These are phyloP conservation scores for Eutrigla gurnardus DNA, from an alignment of 2,797 vertebrate genomes.

Conservation along the genomic window DNA sequence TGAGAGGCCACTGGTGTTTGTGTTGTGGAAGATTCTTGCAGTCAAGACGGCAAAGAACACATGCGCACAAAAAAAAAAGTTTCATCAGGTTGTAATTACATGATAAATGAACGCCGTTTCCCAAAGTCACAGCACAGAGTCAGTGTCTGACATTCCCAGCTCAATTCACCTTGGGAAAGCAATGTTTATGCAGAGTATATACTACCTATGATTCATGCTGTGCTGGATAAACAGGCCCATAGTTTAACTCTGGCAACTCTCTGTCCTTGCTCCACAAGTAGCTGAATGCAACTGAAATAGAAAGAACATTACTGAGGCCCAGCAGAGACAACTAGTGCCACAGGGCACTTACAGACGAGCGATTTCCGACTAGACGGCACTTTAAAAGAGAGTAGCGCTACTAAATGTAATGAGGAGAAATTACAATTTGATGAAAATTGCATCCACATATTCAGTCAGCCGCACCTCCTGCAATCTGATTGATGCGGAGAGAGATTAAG, in stretches of 20 bases:
- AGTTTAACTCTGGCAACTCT: slow-evolving; percentile 34
- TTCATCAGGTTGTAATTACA: slow-evolving; percentile 37
- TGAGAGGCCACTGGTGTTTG: slow-evolving; percentile 1
- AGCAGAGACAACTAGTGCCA: slow-evolving; percentile 2
- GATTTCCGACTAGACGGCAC: neutral
- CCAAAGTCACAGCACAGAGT: slow-evolving; percentile 41
- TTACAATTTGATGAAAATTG: neutral
- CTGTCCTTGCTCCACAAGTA: slow-evolving; percentile 32
- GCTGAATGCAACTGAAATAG: slow-evolving; percentile 23
- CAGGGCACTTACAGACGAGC: neutral
- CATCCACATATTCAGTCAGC: neutral
- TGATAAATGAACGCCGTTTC: slow-evolving; percentile 30
- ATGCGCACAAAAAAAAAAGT: slow-evolving; percentile 15
- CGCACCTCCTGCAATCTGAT: slow-evolving; percentile 13
- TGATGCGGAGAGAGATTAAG: slow-evolving; percentile 49
- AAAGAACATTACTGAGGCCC: slow-evolving; percentile 1
- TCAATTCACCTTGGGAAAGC: slow-evolving; percentile 28
- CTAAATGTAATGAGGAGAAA: neutral
- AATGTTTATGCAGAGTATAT: slow-evolving; percentile 36
- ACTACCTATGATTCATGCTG: slow-evolving; percentile 34
- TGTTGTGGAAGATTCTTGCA: neutral
- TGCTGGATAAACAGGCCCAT: slow-evolving; percentile 31
- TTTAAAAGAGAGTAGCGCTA: neutral
- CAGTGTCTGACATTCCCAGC: slow-evolving; percentile 24
- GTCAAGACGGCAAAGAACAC: slow-evolving; percentile 12